phyloP scores from a whole-genome alignment of 2,113 vertebrate genomes.

The Neomonachus schauinslandi region DNA sequence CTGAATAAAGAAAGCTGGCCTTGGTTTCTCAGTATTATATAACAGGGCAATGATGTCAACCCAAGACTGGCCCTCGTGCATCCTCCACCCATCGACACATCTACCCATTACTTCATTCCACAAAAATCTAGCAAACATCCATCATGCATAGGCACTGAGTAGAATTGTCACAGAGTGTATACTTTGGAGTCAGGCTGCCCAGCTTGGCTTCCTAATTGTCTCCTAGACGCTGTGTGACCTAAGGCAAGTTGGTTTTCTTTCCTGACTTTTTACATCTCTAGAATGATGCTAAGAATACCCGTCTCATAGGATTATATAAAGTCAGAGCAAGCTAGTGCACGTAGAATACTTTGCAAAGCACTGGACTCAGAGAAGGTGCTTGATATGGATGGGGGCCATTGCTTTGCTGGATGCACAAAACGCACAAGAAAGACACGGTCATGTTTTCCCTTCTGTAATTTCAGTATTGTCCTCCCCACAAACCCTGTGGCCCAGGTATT shows the following conservation, averaged over 20 bases:
- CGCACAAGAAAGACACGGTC: neutral
- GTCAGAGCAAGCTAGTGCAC: neutral
- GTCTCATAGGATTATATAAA: neutral
- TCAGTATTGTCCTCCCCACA: neutral
- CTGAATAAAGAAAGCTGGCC: neutral
- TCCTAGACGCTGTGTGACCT: neutral
- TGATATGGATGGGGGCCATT: neutral
- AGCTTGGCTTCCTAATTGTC: neutral
- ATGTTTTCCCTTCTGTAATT: neutral
- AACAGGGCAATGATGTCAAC: neutral
- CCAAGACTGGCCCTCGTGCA: neutral
- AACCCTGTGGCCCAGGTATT: neutral
- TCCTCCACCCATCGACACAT: neutral
- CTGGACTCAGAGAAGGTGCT: neutral
- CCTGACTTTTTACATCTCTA: neutral
- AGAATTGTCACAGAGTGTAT: neutral
- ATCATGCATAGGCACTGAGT: rapidly evolving
- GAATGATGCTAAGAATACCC: neutral
- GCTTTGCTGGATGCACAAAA: neutral
- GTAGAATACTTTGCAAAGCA: neutral
- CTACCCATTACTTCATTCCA: neutral
- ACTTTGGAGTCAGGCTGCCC: neutral
- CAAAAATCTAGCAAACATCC: neutral
- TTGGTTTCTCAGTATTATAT: neutral
- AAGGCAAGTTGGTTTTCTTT: neutral